phyloP scores from a whole-genome alignment of 2,888 invertebrate genomes.

The Platypus cylindrus region DNA sequence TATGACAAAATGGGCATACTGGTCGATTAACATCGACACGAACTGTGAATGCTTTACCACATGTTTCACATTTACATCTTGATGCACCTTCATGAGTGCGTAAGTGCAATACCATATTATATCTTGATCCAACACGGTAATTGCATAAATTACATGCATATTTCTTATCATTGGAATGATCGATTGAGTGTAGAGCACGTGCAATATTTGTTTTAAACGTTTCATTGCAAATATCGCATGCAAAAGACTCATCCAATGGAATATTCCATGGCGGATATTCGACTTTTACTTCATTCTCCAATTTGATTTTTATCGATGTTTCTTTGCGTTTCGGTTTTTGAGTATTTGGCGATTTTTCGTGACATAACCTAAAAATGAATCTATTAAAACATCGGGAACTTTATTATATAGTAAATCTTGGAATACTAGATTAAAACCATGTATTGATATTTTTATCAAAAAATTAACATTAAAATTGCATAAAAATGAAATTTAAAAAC shows the following conservation, averaged over 20 bases:
- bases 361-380: too few species aligned
- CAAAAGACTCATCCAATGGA: constrained; percentile 32
- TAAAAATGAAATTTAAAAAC: too few species aligned
- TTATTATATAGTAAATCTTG: too few species aligned
- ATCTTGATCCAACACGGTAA: constrained; percentile 20
- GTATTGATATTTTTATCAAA: too few species aligned
- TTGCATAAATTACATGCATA: constrained; percentile 29
- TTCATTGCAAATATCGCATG: constrained; percentile 41
- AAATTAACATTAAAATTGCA: too few species aligned
- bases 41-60: constrained; percentile 24
- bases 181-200: constrained; percentile 28
- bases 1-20: constrained; percentile 36
- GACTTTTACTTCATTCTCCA: too few species aligned
- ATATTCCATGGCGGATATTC: too few species aligned
- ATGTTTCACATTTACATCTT: constrained; percentile 23
- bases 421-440: too few species aligned
- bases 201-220: constrained; percentile 34
- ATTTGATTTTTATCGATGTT: too few species aligned
- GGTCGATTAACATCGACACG: constrained; percentile 40
- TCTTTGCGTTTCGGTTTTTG: too few species aligned
- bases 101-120: constrained; percentile 26
- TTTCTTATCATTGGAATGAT: constrained; percentile 24
- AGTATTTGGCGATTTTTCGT: too few species aligned
- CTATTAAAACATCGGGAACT: too few species aligned
- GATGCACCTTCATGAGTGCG: constrained; percentile 22